Percentiles rank a stretch among this genome's conserved stretches.
phyloP scores from a whole-genome alignment of 2,113 vertebrate species.

The Collichthys lucidus region DNA sequence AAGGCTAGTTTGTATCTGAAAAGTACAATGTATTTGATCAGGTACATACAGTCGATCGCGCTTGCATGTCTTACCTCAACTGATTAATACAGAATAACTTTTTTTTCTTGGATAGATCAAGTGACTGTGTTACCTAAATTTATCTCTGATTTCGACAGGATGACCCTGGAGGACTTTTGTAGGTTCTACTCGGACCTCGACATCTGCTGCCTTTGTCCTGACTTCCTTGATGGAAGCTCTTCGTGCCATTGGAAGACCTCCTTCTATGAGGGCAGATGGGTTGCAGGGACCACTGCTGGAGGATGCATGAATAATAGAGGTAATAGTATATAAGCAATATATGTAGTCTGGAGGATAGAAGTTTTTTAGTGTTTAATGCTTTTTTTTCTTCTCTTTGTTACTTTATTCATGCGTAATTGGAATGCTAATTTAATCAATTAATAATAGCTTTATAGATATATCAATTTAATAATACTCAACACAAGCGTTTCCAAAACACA shows the following conservation, averaged over 20 bases:
- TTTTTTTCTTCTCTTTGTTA: neutral
- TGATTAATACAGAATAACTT: neutral
- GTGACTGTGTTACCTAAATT: neutral
- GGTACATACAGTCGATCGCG: too few species aligned
- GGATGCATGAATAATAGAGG: slow-evolving; percentile 69
- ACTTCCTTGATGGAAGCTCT: slow-evolving; percentile 74
- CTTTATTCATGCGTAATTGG: neutral
- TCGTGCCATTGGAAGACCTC: slow-evolving; percentile 69
- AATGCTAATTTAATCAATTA: neutral
- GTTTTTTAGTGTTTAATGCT: neutral
- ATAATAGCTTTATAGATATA: neutral
- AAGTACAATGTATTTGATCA: too few species aligned
- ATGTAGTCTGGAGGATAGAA: neutral
- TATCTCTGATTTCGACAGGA: slow-evolving; percentile 64
- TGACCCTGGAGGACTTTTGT: slow-evolving; percentile 74
- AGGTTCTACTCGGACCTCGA: slow-evolving; percentile 64
- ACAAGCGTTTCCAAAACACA: neutral
- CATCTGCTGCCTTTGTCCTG: slow-evolving; percentile 77
- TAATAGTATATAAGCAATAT: slow-evolving; percentile 19
- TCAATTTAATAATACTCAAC: neutral
- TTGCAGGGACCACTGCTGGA: slow-evolving; percentile 80
- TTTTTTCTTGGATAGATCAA: neutral
- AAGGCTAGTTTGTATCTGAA: too few species aligned
- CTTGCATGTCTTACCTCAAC: neutral
- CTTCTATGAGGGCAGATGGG: slow-evolving; percentile 76